phyloP scores from a whole-genome alignment of 1,140 invertebrate species.

The Bombus impatiens region DNA sequence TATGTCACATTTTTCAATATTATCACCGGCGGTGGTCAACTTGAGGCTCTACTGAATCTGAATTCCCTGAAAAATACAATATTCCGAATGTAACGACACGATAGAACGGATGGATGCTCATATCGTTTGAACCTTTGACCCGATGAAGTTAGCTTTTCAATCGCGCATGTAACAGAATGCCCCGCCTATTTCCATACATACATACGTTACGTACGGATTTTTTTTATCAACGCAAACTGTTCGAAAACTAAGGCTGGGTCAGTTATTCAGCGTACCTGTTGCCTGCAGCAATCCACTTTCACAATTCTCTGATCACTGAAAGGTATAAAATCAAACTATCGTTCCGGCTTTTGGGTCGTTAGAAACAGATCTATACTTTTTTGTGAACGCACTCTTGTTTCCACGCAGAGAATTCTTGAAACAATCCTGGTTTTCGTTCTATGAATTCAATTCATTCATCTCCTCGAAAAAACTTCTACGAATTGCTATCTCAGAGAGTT shows the following conservation, averaged over 20 bases:
- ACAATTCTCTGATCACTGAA: neutral
- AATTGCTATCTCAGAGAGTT: neutral
- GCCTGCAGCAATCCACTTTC: conserved; percentile 6
- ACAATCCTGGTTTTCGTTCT: neutral
- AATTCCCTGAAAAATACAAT: neutral
- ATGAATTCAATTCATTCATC: neutral
- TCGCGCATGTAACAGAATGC: neutral
- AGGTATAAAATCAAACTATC: neutral
- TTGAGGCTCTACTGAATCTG: neutral
- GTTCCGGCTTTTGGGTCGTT: neutral
- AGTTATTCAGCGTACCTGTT: conserved; percentile 28
- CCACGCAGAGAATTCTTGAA: neutral
- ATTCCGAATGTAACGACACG: neutral
- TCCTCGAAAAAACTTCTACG: neutral
- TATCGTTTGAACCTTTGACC: conserved; percentile 8
- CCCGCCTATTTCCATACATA: neutral
- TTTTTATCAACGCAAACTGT: neutral
- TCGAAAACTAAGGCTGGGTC: conserved; percentile 5
- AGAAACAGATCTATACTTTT: neutral
- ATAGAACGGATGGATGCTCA: neutral
- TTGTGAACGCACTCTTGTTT: neutral
- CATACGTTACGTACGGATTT: neutral
- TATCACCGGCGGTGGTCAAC: neutral
- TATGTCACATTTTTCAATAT: neutral
- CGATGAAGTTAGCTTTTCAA: neutral